Percentiles rank a stretch among this genome's conserved stretches.
Conservation (phyloP, 2,888 invertebrate genomes). For the Nomada hirtipes region DNA sequence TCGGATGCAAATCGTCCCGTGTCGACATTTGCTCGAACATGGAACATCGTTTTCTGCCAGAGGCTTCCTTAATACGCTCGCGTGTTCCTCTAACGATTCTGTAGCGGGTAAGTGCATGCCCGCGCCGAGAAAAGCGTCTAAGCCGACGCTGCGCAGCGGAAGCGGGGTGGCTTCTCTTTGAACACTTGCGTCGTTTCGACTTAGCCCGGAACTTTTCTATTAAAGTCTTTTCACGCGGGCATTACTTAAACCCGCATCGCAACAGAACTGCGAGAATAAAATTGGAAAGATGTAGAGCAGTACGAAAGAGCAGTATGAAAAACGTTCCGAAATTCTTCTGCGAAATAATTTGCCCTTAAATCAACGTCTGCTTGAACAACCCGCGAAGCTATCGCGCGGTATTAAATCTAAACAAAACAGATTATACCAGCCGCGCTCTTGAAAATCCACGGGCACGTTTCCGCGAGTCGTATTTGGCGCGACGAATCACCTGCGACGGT, state of each 20-base stretch:
- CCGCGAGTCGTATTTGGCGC: neutral
- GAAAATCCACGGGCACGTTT: neutral
- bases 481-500: neutral
- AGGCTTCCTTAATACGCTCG: neutral
- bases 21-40: conserved; percentile 12
- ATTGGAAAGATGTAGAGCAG: too few species aligned
- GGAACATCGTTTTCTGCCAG: conserved; percentile 23
- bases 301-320: too few species aligned
- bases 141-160: too few species aligned
- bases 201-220: too few species aligned
- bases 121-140: neutral
- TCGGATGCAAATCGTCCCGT: conserved; percentile 16
- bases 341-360: neutral
- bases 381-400: conserved; percentile 20
- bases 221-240: too few species aligned
- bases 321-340: neutral
- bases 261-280: too few species aligned
- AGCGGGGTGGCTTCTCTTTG: too few species aligned
- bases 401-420: conserved; percentile 14
- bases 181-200: too few species aligned
- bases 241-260: too few species aligned
- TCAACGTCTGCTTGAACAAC: neutral
- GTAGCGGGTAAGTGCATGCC: neutral
- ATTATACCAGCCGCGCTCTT: neutral
- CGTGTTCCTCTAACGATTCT: neutral